A percentile compares a stretch with the other conserved stretches of the same genome.
These are phyloP conservation scores for Anthopleura xanthogrammica DNA, from an alignment of 92 coral and sea anemone species.

Conservation along the genomic window DNA sequence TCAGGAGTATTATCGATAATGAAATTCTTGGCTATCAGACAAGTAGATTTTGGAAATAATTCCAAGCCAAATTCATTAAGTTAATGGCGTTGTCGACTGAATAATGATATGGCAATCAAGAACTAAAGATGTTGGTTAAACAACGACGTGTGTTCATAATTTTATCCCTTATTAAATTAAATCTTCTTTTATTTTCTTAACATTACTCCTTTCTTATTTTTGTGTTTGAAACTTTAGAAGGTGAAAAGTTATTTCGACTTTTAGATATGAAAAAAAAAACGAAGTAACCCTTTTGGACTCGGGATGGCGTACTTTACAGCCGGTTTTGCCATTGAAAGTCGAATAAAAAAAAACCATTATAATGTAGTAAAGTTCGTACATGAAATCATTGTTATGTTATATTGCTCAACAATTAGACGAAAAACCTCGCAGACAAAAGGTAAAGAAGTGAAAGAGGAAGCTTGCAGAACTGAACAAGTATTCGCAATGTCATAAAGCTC, in stretches of 20 bases:
- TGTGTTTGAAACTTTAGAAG: not conserved
- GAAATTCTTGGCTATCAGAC: not conserved
- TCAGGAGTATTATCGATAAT: not conserved
- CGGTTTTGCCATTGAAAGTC: too few relatives aligned
- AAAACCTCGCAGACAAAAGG: not conserved
- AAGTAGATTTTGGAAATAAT: not conserved
- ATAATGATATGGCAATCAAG: not conserved
- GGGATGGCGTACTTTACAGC: not conserved
- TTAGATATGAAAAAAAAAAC: not conserved
- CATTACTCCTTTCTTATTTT: not conserved
- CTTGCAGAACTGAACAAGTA: not conserved
- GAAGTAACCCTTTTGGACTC: not conserved
- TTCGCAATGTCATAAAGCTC: not conserved
- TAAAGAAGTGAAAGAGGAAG: not conserved
- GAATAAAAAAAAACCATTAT: not conserved
- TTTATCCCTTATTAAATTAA: too few relatives aligned
- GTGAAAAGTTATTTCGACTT: not conserved
- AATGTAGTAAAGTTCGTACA: not conserved
- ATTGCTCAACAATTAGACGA: not conserved
- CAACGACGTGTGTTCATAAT: not conserved
- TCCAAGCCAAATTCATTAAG: not conserved
- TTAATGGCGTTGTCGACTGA: not conserved
- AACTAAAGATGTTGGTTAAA: not conserved
- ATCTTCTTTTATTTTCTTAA: not conserved
- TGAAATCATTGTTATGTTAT: not conserved